Evolutionary conservation across 2,797 vertebrate genomes (phyloP).

Genomic region (Cyprinodon diabolis): DNA sequence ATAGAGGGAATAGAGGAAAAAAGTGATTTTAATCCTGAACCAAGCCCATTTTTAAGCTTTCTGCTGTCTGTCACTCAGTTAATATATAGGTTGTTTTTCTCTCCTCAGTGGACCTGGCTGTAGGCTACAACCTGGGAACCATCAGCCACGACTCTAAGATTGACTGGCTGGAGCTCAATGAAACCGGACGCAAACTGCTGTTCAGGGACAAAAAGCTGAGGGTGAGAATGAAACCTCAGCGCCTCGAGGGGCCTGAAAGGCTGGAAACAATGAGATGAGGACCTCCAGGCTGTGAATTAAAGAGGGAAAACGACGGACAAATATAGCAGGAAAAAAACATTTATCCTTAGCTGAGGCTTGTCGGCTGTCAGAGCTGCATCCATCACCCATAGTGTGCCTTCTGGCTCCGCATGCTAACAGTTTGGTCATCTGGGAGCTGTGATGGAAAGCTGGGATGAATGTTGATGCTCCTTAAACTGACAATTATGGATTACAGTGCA

Average conservation of each 20-base stretch:
- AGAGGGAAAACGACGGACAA: constrained; percentile 18
- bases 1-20: no score
- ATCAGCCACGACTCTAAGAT: constrained; percentile 92
- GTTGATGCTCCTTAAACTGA: background rate
- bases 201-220: constrained; percentile 96
- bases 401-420: constrained; percentile 10
- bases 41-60: constrained; percentile 9
- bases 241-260: constrained; percentile 19
- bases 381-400: constrained; percentile 14
- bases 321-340: constrained; percentile 5
- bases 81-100: constrained; percentile 15
- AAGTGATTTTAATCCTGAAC: constrained; percentile 13
- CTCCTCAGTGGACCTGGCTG: constrained; percentile 87
- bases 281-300: constrained; percentile 25
- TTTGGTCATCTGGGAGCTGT: background rate
- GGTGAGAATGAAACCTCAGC: constrained; percentile 79
- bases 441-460: constrained; percentile 13
- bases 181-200: constrained; percentile 93
- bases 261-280: constrained; percentile 19
- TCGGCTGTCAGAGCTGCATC: constrained; percentile 25
- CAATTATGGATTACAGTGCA: background rate
- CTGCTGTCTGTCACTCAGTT: constrained; percentile 11
- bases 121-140: constrained; percentile 86
- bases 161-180: constrained; percentile 97
- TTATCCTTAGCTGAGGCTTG: constrained; percentile 2